Base-by-base conservation (phyloP, 2,888 invertebrate genomes). In the Apocheima hispidaria region DNA sequence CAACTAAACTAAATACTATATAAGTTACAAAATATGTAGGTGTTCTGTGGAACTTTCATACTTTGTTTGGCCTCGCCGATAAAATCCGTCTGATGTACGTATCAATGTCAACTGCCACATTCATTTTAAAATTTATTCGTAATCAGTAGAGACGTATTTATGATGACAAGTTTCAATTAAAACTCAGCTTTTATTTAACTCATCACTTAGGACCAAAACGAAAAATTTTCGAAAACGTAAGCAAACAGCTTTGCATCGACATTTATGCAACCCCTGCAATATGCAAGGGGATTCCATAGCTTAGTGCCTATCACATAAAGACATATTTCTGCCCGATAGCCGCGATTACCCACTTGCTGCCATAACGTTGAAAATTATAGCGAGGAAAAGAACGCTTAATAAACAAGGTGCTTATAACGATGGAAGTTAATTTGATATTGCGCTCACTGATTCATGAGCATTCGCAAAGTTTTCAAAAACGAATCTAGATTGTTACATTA, bases 21-120 rank as follows among this genome's bases (percentile, higher is more conserved):
- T 89, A 83, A 89, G 87, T 87, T 86, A 83, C 86, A 82, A 86
- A 88, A 88, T 88, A 87, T n/a, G n/a, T n/a, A n/a, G n/a, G n/a
- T n/a, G 86, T 89, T 89, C 70, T 70, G 75, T 75, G 72, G 80
- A 84, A 81, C 74, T 82, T 81, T 71, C 72, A 75, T 78, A 79
- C 81, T 79, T 75, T 72, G 76, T 83, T 81, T 81, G 80, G 82
- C 81, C 75, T 78, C 70, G 74, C 74, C 77, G 73, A 79, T 78
- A 75, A 80, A 80, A 76, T 79, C 72, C 68, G 75, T 75, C 71
- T 67, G 60, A 36, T 58, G 60, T 65, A 66, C 66, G 40, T 66
- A 74, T 73, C 70, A 70, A 68, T 69, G 62, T 66, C 70, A 60
- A 60, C 55, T 68, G 66, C 60, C 60, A 67, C 63, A 68, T 70